Base-by-base conservation (phyloP, 2,888 invertebrate species). In the Scaptomyza flava region DNA sequence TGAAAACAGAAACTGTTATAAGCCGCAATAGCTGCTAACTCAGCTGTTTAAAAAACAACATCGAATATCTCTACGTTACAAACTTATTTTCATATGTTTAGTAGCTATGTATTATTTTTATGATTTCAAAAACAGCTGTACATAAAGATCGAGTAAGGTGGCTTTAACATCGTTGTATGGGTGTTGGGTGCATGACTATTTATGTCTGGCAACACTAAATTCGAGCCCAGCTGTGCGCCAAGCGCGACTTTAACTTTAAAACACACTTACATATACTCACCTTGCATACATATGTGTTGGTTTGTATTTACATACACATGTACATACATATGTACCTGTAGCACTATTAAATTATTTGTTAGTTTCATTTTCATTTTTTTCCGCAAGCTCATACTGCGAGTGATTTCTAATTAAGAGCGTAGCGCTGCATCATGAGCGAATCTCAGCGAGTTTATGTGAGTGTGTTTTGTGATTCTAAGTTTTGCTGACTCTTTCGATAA, bases 401-500 rank as follows among this genome's bases (percentile, higher is more conserved):
- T 20, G 46, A 27, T 51, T 57, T 46, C 0, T 46, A 34, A 52
- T 52, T 14, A n/a, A 36, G 67, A 67, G 68, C 46, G 67, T 14
- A 64, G 23, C 23, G 23, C 23, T 23, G 17, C 30, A 38, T 6
- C 7, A 17, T n/a, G 65, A 41, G 41, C 41, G 41, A 6, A 17
- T 33, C 34, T 34, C 33, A 58, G 58, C 57, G 20, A 36, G 51
- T 66, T 12, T 12, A 8, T 48, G 30, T 12, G 8, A 7, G 46
- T 36, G 23, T 27, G 43, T 59, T 59, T 31, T 23, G 38, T 48
- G 41, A 36, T n/a, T 54, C 31, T 43, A 20, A 36, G 17, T 42
- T 48, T 31, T 14, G 11, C 54, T 23, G 57, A 47, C 52, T 53
- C 45, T 68, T 68, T 72, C 69, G 72, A 73, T 65, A 65, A 77